Evolutionary conservation across 2,888 invertebrate genomes (phyloP).

Genomic region (Lagria hirta): DNA sequence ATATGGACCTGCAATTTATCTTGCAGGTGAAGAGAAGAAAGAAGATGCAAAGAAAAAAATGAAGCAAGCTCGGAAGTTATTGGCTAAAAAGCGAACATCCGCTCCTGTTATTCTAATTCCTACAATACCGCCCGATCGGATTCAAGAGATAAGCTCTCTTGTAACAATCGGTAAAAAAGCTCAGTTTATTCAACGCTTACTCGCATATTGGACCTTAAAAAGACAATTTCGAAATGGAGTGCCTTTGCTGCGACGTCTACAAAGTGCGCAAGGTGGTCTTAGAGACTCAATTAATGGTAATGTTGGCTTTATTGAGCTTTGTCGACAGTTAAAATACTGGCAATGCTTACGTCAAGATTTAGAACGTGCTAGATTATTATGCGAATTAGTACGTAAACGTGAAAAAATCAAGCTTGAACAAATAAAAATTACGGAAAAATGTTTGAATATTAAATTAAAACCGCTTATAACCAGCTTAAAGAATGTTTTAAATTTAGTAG

Average conservation of each 20-base stretch:
- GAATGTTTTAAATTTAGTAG: slow-evolving; percentile 74
- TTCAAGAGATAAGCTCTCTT: slow-evolving; percentile 81
- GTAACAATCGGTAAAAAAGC: slow-evolving; percentile 74
- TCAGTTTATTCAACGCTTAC: slow-evolving; percentile 83
- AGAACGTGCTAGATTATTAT: slow-evolving; percentile 84
- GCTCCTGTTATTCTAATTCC: slow-evolving; percentile 92
- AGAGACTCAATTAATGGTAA: slow-evolving; percentile 48
- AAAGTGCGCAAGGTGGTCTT: slow-evolving; percentile 55
- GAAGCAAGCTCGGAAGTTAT: slow-evolving; percentile 81
- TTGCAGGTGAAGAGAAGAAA: slow-evolving; percentile 49
- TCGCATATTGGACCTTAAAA: slow-evolving; percentile 97
- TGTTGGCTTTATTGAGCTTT: slow-evolving; percentile 71
- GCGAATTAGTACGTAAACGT: slow-evolving; percentile 92
- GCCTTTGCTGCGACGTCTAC: slow-evolving; percentile 83
- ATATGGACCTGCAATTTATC: background rate
- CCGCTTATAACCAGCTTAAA: slow-evolving; percentile 80
- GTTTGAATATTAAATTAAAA: slow-evolving; percentile 76
- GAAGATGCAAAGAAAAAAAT: slow-evolving; percentile 78
- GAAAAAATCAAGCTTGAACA: slow-evolving; percentile 92
- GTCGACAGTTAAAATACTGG: slow-evolving; percentile 89
- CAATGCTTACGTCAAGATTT: slow-evolving; percentile 91
- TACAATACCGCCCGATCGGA: slow-evolving; percentile 84
- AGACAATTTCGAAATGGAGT: slow-evolving; percentile 94
- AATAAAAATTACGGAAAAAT: slow-evolving; percentile 77
- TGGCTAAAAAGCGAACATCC: slow-evolving; percentile 86